These are phyloP conservation scores for Trochalopteron elliotii DNA, from an alignment of 2,113 vertebrate genomes.

Conservation along the genomic window DNA sequence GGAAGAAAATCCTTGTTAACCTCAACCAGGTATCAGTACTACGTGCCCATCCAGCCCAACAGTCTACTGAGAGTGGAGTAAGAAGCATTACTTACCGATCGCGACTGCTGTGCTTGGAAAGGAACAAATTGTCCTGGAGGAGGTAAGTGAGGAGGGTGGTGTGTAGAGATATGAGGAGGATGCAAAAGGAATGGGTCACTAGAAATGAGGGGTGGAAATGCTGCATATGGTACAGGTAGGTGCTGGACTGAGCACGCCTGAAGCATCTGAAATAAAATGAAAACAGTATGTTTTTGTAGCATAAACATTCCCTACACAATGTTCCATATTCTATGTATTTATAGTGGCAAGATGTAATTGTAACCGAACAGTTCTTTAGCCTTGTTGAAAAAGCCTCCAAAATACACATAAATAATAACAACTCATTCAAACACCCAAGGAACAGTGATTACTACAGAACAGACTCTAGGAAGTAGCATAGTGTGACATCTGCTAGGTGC, in stretches of 20 bases:
- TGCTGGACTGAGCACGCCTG: slow-evolving; percentile 97
- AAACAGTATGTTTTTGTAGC: background rate
- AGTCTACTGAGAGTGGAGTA: background rate
- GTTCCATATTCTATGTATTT: background rate
- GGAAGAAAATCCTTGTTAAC: background rate
- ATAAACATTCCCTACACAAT: background rate
- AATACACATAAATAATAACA: background rate
- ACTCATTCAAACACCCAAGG: background rate
- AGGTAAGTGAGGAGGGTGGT: slow-evolving; percentile 90
- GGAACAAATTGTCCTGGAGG: slow-evolving; percentile 93
- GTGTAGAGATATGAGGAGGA: slow-evolving; percentile 88
- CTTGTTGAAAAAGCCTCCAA: background rate
- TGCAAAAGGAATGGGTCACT: slow-evolving; percentile 94
- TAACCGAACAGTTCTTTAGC: background rate
- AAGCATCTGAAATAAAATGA: slow-evolving; percentile 84
- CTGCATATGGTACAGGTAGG: slow-evolving; percentile 91
- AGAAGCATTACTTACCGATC: slow-evolving; percentile 84
- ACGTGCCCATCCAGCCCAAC: background rate
- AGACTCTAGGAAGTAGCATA: background rate
- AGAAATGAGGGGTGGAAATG: slow-evolving; percentile 95
- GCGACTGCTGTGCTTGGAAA: slow-evolving; percentile 94
- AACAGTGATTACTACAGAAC: background rate
- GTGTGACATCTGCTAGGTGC: background rate
- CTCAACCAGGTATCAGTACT: background rate
- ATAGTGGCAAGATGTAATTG: background rate